Conservation (phyloP, 2,888 invertebrate genomes). For the Schizaphis graminum region DNA sequence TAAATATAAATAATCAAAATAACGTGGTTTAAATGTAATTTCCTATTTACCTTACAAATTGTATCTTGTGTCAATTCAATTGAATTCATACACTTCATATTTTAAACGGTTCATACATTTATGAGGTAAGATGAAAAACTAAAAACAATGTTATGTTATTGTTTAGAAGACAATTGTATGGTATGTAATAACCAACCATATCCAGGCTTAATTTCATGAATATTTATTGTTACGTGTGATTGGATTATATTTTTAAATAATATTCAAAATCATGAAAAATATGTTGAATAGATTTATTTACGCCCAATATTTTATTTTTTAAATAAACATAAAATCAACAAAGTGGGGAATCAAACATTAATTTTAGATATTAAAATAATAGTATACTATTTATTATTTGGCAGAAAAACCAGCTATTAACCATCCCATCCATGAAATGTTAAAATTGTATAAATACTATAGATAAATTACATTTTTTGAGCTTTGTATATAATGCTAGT, state of each 20-base stretch:
- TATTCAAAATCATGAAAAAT: neutral
- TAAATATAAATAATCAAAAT: neutral
- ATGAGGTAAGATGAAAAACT: neutral
- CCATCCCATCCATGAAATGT: neutral
- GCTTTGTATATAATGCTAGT: neutral
- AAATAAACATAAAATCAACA: neutral
- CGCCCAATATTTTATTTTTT: neutral
- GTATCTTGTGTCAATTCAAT: neutral
- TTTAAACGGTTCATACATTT: neutral
- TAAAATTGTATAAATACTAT: slow-evolving; percentile 10
- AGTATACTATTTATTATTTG: neutral
- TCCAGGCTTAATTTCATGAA: neutral
- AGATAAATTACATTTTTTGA: slow-evolving; percentile 18
- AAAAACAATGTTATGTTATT: neutral
- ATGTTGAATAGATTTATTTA: neutral
- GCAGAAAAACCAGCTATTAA: neutral
- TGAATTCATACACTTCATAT: neutral
- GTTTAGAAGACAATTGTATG: neutral
- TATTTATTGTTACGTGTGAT: neutral
- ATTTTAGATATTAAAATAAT: slow-evolving; percentile 17
- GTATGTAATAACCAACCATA: neutral
- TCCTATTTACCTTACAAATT: neutral
- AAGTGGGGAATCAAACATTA: neutral
- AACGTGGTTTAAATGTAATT: neutral
- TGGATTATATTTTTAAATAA: neutral